Evolutionary conservation across 2,113 vertebrate species (phyloP).

Genomic region (Aptenodytes forsteri): DNA sequence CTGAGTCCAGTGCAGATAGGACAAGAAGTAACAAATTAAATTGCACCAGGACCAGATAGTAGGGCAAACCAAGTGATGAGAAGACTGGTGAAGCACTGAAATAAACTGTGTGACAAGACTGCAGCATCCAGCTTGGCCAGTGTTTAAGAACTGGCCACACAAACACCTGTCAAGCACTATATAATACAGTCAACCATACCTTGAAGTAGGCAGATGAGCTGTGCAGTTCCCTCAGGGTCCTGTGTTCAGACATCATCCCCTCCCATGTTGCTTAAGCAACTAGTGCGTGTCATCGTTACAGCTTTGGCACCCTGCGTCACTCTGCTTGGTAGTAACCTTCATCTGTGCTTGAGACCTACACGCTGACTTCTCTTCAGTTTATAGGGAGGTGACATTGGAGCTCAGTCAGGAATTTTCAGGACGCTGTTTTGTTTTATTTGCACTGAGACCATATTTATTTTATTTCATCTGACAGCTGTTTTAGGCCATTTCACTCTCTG

Average conservation of each 20-base stretch:
- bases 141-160: background rate
- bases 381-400: background rate
- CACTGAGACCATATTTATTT: constrained; percentile 50
- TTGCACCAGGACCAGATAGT: background rate
- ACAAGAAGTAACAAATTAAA: background rate
- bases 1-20: background rate
- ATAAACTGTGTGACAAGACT: background rate
- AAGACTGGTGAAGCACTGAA: background rate
- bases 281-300: background rate
- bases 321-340: background rate
- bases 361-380: background rate
- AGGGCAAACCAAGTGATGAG: background rate
- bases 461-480: constrained; percentile 68
- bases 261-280: background rate
- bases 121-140: background rate
- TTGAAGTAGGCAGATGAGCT: background rate
- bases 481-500: constrained; percentile 61
- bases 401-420: background rate
- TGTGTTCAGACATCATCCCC: background rate
- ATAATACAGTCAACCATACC: background rate
- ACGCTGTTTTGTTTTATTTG: constrained; percentile 44
- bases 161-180: background rate
- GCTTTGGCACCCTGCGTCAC: background rate
- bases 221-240: background rate
- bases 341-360: background rate